Conservation (phyloP, 2,797 vertebrate species). For the Enteromius trimaculatus region DNA sequence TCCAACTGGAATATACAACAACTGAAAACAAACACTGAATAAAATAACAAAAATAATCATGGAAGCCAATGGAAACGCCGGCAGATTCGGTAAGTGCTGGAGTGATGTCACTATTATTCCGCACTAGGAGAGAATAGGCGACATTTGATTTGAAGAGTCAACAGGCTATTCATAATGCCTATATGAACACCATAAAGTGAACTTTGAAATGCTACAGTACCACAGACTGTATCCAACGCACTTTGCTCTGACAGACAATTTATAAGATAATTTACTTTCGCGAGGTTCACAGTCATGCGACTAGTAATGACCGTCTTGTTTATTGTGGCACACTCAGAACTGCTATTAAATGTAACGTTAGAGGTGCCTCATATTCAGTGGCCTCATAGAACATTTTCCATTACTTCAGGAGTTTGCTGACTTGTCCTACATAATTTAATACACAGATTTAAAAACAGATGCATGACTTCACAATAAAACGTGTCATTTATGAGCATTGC, state of each 20-base stretch:
- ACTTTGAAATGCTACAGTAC: not conserved
- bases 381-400: not conserved
- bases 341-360: not conserved
- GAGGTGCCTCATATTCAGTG: not conserved
- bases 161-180: not conserved
- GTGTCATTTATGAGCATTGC: not conserved
- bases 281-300: not conserved
- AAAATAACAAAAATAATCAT: slow-evolving; percentile 26
- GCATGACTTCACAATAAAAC: not conserved
- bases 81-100: slow-evolving; percentile 52
- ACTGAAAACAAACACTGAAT: not conserved
- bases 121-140: not conserved
- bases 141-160: slow-evolving; percentile 6
- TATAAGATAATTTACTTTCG: not conserved
- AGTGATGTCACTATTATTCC: not conserved
- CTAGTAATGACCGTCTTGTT: not conserved
- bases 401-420: not conserved
- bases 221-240: not conserved
- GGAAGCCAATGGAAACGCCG: slow-evolving; percentile 39
- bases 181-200: not conserved
- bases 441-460: not conserved
- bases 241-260: not conserved
- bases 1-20: no score
- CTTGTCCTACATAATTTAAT: not conserved
- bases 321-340: not conserved